Conservation (phyloP, 2,888 invertebrate genomes). For the Cataglyphis cursor region DNA sequence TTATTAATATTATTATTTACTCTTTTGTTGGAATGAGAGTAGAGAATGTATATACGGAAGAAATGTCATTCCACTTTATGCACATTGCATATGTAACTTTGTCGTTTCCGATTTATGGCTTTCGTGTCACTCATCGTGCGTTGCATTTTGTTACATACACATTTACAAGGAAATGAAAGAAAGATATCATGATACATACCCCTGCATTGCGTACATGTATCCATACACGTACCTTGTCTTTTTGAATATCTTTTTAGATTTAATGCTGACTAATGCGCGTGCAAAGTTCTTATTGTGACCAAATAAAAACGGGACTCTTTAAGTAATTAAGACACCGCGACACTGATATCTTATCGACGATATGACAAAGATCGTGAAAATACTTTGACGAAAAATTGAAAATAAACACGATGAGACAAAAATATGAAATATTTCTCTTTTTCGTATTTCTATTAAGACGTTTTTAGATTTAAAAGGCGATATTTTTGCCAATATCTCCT, state of each 20-base stretch:
- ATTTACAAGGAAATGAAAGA: slow-evolving; percentile 29
- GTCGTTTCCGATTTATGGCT: slow-evolving; percentile 21
- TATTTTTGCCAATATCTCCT: background rate
- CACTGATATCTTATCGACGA: slow-evolving; percentile 25
- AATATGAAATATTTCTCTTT: slow-evolving; percentile 5
- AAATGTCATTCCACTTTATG: slow-evolving; percentile 66
- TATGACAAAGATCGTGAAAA: slow-evolving; percentile 11
- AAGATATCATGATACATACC: slow-evolving; percentile 8
- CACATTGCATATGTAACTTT: slow-evolving; percentile 26
- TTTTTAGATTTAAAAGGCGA: background rate
- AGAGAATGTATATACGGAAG: slow-evolving; percentile 65
- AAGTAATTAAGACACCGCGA: slow-evolving; percentile 32
- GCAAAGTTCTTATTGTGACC: slow-evolving; percentile 41
- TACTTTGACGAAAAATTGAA: slow-evolving; percentile 30
- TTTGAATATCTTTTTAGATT: slow-evolving; percentile 52
- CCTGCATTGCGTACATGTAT: background rate
- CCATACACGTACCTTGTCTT: slow-evolving; percentile 17
- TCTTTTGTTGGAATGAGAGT: slow-evolving; percentile 79
- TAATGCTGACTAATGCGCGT: slow-evolving; percentile 12
- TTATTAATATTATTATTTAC: slow-evolving; percentile 72
- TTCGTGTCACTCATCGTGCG: slow-evolving; percentile 28
- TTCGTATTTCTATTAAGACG: background rate
- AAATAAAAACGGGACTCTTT: slow-evolving; percentile 47
- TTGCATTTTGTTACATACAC: slow-evolving; percentile 54
- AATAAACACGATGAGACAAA: slow-evolving; percentile 49